These are phyloP conservation scores for Phyllostomus discolor DNA, from an alignment of 2,113 vertebrate genomes.

Conservation along the genomic window DNA sequence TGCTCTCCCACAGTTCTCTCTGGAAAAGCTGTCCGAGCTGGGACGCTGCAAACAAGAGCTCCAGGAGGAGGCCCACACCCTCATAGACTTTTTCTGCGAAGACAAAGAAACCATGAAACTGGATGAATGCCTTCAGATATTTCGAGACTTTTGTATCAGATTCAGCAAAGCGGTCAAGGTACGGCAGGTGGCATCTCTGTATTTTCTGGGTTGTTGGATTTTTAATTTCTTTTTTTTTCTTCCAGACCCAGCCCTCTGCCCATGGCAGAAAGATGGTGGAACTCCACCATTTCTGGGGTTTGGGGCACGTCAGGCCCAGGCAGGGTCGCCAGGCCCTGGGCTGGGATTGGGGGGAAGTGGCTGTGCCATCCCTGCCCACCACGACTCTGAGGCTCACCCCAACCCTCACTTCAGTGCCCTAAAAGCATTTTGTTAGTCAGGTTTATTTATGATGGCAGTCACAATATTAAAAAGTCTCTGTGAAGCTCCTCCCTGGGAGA, in stretches of 20 bases:
- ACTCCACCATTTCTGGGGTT: background rate
- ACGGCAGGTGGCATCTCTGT: background rate
- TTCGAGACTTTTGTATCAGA: conserved; percentile 94
- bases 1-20: conserved; percentile 82
- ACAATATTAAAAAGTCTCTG: background rate
- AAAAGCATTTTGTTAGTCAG: background rate
- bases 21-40: conserved; percentile 88
- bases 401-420: accelerated
- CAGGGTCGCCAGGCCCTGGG: accelerated
- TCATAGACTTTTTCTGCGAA: conserved; percentile 99
- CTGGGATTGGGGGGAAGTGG: background rate
- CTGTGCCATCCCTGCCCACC: background rate
- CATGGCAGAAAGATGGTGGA: background rate
- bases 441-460: background rate
- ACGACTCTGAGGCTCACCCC: background rate
- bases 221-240: background rate
- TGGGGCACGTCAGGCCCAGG: background rate
- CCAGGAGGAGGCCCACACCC: conserved; percentile 87
- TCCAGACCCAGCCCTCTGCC: background rate
- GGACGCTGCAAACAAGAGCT: conserved; percentile 86
- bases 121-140: conserved; percentile 97
- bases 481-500: background rate
- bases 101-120: conserved; percentile 97
- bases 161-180: conserved; percentile 98
- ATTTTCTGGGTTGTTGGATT: background rate